Evolutionary conservation across 2,113 vertebrate species (phyloP).

Genomic region (Phylloscopus whistleri): DNA sequence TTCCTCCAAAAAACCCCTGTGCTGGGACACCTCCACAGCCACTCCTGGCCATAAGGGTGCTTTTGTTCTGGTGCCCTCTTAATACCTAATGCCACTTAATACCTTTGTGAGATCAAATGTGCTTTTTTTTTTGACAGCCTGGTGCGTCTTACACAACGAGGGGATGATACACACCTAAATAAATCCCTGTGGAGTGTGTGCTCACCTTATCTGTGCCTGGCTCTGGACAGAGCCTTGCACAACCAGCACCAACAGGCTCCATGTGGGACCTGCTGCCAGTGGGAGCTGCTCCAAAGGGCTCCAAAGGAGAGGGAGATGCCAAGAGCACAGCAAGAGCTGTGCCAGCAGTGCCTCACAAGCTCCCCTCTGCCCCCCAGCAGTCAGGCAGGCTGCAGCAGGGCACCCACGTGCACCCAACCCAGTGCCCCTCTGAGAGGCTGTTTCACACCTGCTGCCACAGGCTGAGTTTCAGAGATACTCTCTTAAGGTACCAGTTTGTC

Average conservation of each 20-base stretch:
- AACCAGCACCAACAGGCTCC: not conserved
- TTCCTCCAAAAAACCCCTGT: not conserved
- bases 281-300: not conserved
- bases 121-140: not conserved
- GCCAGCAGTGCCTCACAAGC: fast-evolving
- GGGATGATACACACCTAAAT: not conserved
- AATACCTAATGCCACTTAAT: not conserved
- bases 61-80: not conserved
- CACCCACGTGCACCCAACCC: fast-evolving
- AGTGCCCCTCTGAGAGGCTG: fast-evolving
- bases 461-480: not conserved
- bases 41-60: not conserved
- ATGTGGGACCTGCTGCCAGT: not conserved
- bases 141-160: not conserved
- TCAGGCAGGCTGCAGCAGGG: not conserved
- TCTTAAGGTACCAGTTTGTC: fast-evolving
- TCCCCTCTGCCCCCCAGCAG: no score
- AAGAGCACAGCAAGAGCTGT: not conserved
- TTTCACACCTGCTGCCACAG: not conserved
- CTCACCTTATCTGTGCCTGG: not conserved
- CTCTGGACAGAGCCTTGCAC: not conserved
- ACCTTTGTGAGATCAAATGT: not conserved
- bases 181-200: not conserved
- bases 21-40: not conserved
- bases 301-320: not conserved